A percentile compares a stretch with the other conserved stretches of the same genome.
phyloP scores from a whole-genome alignment of 2,113 vertebrate species.

The Parus major region DNA sequence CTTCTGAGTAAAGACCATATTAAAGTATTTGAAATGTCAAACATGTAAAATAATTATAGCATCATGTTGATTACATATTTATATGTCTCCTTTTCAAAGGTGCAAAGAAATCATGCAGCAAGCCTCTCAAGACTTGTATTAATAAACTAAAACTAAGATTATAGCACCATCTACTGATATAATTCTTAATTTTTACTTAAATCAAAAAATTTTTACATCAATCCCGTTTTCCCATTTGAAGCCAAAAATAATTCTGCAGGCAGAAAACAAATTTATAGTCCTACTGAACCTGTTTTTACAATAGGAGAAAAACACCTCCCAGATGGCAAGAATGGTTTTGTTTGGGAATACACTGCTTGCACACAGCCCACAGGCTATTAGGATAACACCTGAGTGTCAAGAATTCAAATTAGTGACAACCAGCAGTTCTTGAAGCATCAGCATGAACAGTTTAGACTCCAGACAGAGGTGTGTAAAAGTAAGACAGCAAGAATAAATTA shows the following conservation, averaged over 20 bases:
- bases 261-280: not conserved
- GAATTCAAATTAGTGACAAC: not conserved
- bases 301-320: not conserved
- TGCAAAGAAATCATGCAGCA: not conserved
- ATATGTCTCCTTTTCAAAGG: not conserved
- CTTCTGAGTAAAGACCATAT: not conserved
- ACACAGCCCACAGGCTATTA: not conserved
- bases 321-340: not conserved
- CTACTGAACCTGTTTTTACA: not conserved
- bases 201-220: no score
- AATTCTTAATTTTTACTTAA: conserved; percentile 15
- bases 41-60: conserved; percentile 21
- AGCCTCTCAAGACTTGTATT: not conserved
- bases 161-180: conserved; percentile 79
- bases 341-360: not conserved
- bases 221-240: not conserved
- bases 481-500: not conserved
- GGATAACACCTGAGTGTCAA: not conserved
- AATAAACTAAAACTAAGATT: conserved; percentile 66
- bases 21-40: conserved; percentile 46
- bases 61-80: conserved; percentile 10
- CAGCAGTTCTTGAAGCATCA: not conserved
- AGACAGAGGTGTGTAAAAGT: not conserved
- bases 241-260: not conserved
- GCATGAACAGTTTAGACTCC: not conserved